Evolutionary conservation across 2,888 invertebrate species (phyloP).

Genomic region (Dryocosmus kuriphilus): DNA sequence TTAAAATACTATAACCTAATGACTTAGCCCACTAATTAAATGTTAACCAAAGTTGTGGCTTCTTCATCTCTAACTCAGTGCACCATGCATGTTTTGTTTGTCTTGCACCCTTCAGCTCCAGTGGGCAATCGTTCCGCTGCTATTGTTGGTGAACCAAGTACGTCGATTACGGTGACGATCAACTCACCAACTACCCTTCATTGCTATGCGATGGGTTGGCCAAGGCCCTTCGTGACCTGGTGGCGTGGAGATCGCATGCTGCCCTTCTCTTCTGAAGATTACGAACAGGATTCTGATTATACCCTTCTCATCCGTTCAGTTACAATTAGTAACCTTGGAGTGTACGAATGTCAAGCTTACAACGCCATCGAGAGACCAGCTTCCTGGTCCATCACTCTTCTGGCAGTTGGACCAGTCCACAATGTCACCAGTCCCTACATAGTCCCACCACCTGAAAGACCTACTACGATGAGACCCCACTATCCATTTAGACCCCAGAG

Average conservation of each 20-base stretch:
- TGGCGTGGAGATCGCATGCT: conserved; percentile 89
- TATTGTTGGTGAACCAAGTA: conserved; percentile 84
- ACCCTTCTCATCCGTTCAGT: conserved; percentile 87
- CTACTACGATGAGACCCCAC: conserved; percentile 72
- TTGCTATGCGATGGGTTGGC: conserved; percentile 91
- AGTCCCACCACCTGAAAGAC: conserved; percentile 78
- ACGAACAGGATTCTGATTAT: conserved; percentile 86
- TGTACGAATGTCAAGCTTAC: conserved; percentile 94
- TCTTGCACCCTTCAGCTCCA: conserved; percentile 79
- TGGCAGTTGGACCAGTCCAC: conserved; percentile 85
- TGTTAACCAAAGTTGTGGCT: not conserved
- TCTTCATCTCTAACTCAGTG: conserved; percentile 18
- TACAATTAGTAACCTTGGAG: conserved; percentile 86
- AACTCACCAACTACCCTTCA: conserved; percentile 85
- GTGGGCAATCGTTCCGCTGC: conserved; percentile 80
- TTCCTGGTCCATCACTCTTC: conserved; percentile 86
- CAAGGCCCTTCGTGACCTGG: conserved; percentile 89
- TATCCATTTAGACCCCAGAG: conserved; percentile 71
- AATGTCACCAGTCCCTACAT: conserved; percentile 82
- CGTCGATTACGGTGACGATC: conserved; percentile 84
- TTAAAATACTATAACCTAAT: not conserved
- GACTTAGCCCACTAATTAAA: not conserved
- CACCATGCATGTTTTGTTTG: conserved; percentile 47
- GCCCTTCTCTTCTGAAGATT: conserved; percentile 84
- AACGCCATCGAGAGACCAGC: conserved; percentile 89